These are phyloP conservation scores for Phenganax subtilis DNA, from an alignment of 92 coral and sea anemone species.

Conservation along the genomic window DNA sequence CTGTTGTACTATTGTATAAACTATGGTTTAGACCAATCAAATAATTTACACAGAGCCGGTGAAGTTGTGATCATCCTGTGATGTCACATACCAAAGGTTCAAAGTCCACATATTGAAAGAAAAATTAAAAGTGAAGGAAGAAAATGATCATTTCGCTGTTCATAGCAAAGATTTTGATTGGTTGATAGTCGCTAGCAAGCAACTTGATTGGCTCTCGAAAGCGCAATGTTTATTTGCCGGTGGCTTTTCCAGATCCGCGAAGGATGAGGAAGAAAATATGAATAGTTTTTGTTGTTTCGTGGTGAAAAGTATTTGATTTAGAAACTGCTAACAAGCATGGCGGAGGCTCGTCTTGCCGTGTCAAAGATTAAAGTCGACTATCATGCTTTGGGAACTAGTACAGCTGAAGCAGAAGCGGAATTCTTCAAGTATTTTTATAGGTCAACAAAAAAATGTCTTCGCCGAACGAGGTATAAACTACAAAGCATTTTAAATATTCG, in stretches of 20 bases:
- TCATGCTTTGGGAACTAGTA: slow-evolving; percentile 89
- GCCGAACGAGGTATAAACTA: slow-evolving; percentile 79
- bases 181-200: background rate
- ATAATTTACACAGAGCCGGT: background rate
- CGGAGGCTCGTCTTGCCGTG: slow-evolving; percentile 98
- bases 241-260: background rate
- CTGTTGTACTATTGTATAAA: too few species aligned
- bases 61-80: background rate
- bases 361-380: slow-evolving; percentile 81
- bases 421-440: slow-evolving; percentile 77
- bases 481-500: background rate
- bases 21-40: too few species aligned
- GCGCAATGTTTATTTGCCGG: background rate
- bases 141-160: background rate
- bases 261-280: background rate
- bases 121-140: background rate
- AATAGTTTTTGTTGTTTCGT: background rate
- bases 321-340: slow-evolving; percentile 50
- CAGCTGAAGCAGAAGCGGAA: slow-evolving; percentile 92
- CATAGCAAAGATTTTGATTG: slow-evolving; percentile 1
- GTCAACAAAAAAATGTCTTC: slow-evolving; percentile 82
- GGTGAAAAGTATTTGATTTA: background rate
- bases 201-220: background rate
- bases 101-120: background rate
- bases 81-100: background rate